Conservation (phyloP, 2,113 vertebrate genomes). For the Uria aalge region DNA sequence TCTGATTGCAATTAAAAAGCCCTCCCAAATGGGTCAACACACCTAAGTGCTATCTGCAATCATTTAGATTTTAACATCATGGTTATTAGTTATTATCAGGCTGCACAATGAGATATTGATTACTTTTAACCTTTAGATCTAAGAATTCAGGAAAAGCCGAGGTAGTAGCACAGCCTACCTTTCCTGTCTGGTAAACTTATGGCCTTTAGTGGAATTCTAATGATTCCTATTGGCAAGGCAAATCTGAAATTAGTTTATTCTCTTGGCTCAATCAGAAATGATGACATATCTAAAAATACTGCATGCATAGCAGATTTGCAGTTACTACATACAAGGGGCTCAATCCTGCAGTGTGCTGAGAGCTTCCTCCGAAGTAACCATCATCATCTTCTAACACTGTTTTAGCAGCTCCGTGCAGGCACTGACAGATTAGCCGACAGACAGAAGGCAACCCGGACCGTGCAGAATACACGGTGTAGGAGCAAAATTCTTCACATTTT, state of each 20-base stretch:
- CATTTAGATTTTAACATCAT: slow-evolving; percentile 78
- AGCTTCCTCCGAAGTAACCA: neutral
- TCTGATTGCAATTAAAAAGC: slow-evolving; percentile 73
- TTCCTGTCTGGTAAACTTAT: slow-evolving; percentile 64
- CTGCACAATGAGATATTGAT: slow-evolving; percentile 82
- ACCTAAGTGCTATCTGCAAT: slow-evolving; percentile 71
- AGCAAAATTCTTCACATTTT: slow-evolving; percentile 15
- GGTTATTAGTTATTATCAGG: slow-evolving; percentile 81
- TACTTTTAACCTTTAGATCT: slow-evolving; percentile 81
- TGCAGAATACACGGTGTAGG: neutral
- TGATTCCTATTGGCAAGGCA: slow-evolving; percentile 69
- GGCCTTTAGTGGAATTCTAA: slow-evolving; percentile 75
- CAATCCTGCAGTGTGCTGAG: neutral
- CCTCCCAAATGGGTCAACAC: slow-evolving; percentile 70
- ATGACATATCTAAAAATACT: slow-evolving; percentile 68
- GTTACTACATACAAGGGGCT: neutral
- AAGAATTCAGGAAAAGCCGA: slow-evolving; percentile 74
- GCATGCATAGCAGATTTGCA: slow-evolving; percentile 36
- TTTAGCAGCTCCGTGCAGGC: neutral
- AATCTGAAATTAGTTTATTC: slow-evolving; percentile 71
- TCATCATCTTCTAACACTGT: neutral
- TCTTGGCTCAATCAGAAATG: slow-evolving; percentile 68
- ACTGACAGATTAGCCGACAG: neutral
- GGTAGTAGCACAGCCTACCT: slow-evolving; percentile 49
- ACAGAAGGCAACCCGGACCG: neutral